A percentile compares a stretch with the other conserved stretches of the same genome.
Conservation (phyloP, 2,797 vertebrate genomes). For the Masticophis lateralis region DNA sequence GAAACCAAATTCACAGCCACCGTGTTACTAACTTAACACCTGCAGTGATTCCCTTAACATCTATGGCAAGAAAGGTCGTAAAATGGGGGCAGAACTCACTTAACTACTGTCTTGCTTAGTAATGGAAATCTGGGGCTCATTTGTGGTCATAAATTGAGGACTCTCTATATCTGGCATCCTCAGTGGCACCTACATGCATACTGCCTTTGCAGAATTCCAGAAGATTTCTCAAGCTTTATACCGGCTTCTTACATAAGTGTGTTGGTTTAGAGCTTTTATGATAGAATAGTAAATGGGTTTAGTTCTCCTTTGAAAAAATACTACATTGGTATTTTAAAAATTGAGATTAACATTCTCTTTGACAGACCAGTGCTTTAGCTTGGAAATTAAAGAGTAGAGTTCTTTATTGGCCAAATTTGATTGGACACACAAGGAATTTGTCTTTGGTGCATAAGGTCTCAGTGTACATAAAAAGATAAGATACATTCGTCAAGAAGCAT, state of each 20-base stretch:
- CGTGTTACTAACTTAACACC: not conserved
- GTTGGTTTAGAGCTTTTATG: not conserved
- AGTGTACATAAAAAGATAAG: no score
- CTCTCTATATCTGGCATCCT: not conserved
- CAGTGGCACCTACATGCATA: not conserved
- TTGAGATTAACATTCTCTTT: not conserved
- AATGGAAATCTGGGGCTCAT: not conserved
- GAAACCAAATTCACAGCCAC: not conserved
- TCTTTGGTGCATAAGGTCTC: no score
- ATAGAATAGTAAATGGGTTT: not conserved
- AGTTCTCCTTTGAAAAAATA: not conserved
- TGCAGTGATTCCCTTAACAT: not conserved
- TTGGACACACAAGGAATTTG: no score
- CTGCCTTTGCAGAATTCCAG: not conserved
- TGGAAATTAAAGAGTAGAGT: not conserved
- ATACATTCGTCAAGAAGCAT: no score
- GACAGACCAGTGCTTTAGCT: not conserved
- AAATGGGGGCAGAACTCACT: not conserved
- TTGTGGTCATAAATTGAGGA: not conserved
- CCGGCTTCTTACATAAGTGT: not conserved
- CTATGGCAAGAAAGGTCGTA: not conserved
- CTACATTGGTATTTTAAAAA: not conserved
- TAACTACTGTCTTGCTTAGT: not conserved
- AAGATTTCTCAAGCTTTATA: not conserved
- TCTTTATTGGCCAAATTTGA: no score